Evolutionary conservation across 1,140 invertebrate species (phyloP).

Genomic region (Agrypnia vestita): DNA sequence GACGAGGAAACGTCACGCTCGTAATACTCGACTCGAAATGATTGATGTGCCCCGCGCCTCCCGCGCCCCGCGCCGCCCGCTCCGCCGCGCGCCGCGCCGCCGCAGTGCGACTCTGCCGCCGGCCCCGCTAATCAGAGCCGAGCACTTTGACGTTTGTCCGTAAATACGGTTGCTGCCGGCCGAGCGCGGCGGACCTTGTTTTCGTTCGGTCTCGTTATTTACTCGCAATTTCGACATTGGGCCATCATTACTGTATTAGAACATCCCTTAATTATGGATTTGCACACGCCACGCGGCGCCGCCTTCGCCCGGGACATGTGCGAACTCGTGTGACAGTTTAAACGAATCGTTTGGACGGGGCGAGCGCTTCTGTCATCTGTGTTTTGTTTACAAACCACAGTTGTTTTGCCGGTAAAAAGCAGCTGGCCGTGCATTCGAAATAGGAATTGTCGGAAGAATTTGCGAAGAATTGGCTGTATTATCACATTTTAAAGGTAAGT

Average conservation of each 20-base stretch:
- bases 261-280: slow-evolving; percentile 3
- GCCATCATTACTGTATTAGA: neutral
- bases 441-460: neutral
- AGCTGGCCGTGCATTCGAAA: neutral
- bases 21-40: too few species aligned
- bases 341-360: neutral
- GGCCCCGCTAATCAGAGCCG: neutral
- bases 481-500: neutral
- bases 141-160: slow-evolving; percentile 46
- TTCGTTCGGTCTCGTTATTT: neutral
- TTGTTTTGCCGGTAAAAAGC: slow-evolving; percentile 10
- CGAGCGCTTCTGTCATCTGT: slow-evolving; percentile 42
- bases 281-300: slow-evolving; percentile 26
- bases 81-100: slow-evolving; percentile 20
- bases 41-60: neutral
- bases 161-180: slow-evolving; percentile 19
- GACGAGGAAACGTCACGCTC: too few species aligned
- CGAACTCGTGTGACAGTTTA: slow-evolving; percentile 24
- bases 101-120: neutral
- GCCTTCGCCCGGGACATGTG: neutral
- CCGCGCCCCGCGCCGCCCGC: neutral
- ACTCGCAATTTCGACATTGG: neutral
- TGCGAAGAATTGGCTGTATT: slow-evolving; percentile 7
- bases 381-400: slow-evolving; percentile 42
- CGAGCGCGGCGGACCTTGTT: neutral